phyloP scores from a whole-genome alignment of 2,888 invertebrate genomes.

The Agonopterix alstromeriana region DNA sequence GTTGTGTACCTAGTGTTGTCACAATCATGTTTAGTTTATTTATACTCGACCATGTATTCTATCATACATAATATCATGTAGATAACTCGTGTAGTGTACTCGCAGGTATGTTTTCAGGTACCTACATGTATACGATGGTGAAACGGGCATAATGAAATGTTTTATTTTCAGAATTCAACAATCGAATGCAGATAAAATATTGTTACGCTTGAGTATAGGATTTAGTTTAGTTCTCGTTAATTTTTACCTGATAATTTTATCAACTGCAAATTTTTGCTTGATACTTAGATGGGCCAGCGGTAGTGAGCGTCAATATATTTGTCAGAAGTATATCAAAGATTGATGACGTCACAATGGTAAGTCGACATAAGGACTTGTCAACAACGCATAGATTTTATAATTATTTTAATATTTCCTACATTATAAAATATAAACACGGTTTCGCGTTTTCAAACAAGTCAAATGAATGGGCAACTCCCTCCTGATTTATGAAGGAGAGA shows the following conservation, averaged over 20 bases:
- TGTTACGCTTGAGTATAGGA: slow-evolving; percentile 35
- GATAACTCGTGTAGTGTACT: too few species aligned
- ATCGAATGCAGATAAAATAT: slow-evolving; percentile 17
- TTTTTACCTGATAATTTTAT: slow-evolving; percentile 38
- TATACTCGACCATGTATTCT: too few species aligned
- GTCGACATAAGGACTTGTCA: slow-evolving; percentile 69
- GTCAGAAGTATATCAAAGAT: slow-evolving; percentile 99
- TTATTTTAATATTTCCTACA: slow-evolving; percentile 28
- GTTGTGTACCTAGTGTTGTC: neutral
- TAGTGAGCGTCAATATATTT: slow-evolving; percentile 98
- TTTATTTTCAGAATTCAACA: slow-evolving; percentile 21
- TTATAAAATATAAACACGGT: slow-evolving; percentile 18
- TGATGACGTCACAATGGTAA: slow-evolving; percentile 99
- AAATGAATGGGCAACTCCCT: slow-evolving; percentile 73
- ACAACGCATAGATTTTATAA: slow-evolving; percentile 49
- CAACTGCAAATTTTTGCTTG: slow-evolving; percentile 69
- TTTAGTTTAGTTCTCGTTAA: slow-evolving; percentile 33
- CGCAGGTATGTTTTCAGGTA: slow-evolving; percentile 31
- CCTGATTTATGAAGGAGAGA: slow-evolving; percentile 51
- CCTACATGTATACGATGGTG: slow-evolving; percentile 25
- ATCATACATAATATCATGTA: too few species aligned
- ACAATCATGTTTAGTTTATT: too few species aligned
- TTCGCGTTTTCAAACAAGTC: slow-evolving; percentile 57
- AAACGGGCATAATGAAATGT: slow-evolving; percentile 23
- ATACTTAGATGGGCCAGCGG: slow-evolving; percentile 92